Percentiles rank a stretch among this genome's conserved stretches.
These are phyloP conservation scores for Lissonota sp. DNA, from an alignment of 2,888 invertebrate species.

Conservation along the genomic window DNA sequence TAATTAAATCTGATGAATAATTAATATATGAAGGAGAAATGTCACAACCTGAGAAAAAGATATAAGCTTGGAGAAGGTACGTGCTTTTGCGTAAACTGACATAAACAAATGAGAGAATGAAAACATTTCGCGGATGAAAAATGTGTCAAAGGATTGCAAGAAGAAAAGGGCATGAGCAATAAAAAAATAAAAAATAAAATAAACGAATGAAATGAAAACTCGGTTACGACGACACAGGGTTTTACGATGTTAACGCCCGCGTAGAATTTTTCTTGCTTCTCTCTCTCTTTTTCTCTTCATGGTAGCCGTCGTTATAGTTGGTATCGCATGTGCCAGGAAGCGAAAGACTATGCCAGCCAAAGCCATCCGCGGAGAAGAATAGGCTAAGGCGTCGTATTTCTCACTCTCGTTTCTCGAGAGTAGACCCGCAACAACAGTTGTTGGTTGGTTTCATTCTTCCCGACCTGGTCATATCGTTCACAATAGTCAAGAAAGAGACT, in stretches of 20 bases:
- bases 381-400: constrained; percentile 9
- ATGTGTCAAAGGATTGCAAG: not conserved
- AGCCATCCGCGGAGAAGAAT: constrained; percentile 19
- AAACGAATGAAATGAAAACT: constrained; percentile 39
- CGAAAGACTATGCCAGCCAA: constrained; percentile 15
- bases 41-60: too few relatives aligned
- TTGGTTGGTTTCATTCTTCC: constrained; percentile 39
- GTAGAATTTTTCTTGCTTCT: constrained; percentile 45
- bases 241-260: constrained; percentile 53
- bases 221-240: constrained; percentile 32
- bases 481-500: constrained; percentile 33
- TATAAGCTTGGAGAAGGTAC: too few relatives aligned
- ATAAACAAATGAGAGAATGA: not conserved
- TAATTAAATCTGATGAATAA: too few relatives aligned
- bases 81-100: too few relatives aligned
- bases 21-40: too few relatives aligned
- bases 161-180: constrained; percentile 7
- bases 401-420: constrained; percentile 4
- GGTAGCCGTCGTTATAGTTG: constrained; percentile 31
- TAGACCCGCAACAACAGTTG: constrained; percentile 22
- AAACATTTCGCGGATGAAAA: not conserved
- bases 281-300: constrained; percentile 11
- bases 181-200: constrained; percentile 22
- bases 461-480: constrained; percentile 12
- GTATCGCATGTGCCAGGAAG: constrained; percentile 34